Conservation (phyloP, 2,888 invertebrate species). For the Trileptium ribeirensis region DNA sequence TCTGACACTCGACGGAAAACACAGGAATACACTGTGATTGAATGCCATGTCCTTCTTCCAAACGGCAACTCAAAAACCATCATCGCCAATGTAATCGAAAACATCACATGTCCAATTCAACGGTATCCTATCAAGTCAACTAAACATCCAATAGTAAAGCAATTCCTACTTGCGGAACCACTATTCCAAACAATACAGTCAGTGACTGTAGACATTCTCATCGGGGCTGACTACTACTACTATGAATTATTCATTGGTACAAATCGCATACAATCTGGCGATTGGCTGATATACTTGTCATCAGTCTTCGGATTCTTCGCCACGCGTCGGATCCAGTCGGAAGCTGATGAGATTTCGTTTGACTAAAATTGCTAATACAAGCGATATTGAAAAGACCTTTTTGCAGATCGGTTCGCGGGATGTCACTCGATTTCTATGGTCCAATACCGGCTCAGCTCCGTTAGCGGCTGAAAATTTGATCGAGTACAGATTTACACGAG, state of each 20-base stretch:
- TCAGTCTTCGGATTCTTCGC: not conserved
- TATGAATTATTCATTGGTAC: not conserved
- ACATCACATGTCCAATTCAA: not conserved
- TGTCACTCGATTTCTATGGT: slow-evolving; percentile 1
- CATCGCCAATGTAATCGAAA: not conserved
- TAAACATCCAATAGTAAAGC: not conserved
- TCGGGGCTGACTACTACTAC: slow-evolving; percentile 13
- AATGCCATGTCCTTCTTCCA: not conserved
- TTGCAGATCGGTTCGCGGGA: slow-evolving; percentile 34
- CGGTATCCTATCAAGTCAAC: not conserved
- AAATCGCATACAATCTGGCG: not conserved
- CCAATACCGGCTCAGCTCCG: not conserved
- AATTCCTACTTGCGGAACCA: slow-evolving; percentile 7
- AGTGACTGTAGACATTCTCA: not conserved
- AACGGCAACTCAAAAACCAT: not conserved
- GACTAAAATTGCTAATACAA: slow-evolving; percentile 23
- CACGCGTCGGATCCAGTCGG: no score
- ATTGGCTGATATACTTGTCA: not conserved
- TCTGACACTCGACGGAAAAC: not conserved
- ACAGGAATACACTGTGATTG: not conserved
- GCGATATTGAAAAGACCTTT: slow-evolving; percentile 25
- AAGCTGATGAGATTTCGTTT: slow-evolving; percentile 30
- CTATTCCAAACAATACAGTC: no score
- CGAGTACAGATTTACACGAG: slow-evolving; percentile 29
- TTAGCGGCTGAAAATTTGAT: slow-evolving; percentile 29